These are phyloP conservation scores for Myathropa florea DNA, from an alignment of 2,888 invertebrate genomes.

Conservation along the genomic window DNA sequence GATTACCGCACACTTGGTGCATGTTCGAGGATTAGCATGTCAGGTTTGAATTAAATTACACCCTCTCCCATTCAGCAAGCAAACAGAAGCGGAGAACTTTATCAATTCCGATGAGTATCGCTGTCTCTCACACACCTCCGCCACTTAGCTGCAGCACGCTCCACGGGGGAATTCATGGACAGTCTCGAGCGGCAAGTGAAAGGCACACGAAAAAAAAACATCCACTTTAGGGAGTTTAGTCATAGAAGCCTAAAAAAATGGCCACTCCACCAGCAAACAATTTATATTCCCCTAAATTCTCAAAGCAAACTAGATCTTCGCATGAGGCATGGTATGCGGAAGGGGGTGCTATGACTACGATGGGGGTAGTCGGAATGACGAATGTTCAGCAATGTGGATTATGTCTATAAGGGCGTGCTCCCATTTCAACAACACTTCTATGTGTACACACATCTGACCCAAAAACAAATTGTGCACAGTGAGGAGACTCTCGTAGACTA, in stretches of 20 bases:
- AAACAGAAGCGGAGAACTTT: slow-evolving; percentile 30
- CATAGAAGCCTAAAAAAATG: not conserved
- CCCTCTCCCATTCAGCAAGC: slow-evolving; percentile 12
- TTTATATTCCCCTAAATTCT: slow-evolving; percentile 23
- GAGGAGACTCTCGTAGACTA: slow-evolving; percentile 4
- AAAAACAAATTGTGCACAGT: slow-evolving; percentile 27
- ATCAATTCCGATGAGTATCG: slow-evolving; percentile 38
- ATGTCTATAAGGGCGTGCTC: slow-evolving; percentile 62
- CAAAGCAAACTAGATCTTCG: not conserved
- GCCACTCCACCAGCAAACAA: slow-evolving; percentile 11
- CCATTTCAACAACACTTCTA: slow-evolving; percentile 27
- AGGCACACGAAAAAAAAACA: not conserved
- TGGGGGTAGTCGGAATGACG: slow-evolving; percentile 33
- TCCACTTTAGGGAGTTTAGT: slow-evolving; percentile 10
- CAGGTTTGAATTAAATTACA: slow-evolving; percentile 58
- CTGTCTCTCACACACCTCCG: slow-evolving; percentile 1
- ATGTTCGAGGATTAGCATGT: slow-evolving; percentile 56
- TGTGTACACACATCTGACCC: slow-evolving; percentile 48
- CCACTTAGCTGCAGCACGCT: slow-evolving; percentile 28
- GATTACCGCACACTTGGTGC: slow-evolving; percentile 15
- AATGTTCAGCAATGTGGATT: slow-evolving; percentile 15
- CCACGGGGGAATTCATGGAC: not conserved
- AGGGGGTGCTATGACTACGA: not conserved
- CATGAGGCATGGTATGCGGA: not conserved
- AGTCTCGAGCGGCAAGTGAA: not conserved